Conservation (phyloP, 2,888 invertebrate genomes). For the Leucophora obtusa region DNA sequence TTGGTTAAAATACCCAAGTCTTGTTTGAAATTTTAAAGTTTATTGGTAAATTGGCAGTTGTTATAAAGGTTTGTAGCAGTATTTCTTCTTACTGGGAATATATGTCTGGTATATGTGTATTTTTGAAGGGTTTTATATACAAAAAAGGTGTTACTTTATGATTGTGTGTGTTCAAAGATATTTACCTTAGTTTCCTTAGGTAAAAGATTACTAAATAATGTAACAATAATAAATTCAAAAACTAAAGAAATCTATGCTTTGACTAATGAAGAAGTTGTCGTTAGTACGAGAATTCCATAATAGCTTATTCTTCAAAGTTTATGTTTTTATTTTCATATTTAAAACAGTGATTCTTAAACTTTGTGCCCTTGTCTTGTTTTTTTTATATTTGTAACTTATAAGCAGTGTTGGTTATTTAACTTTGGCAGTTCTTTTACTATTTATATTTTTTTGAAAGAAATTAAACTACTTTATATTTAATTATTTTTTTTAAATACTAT, state of each 20-base stretch:
- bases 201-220: neutral
- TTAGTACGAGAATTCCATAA: constrained; percentile 73
- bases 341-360: constrained; percentile 44
- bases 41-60: constrained; percentile 55
- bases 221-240: constrained; percentile 25
- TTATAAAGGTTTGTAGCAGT: constrained; percentile 9
- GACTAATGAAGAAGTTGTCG: constrained; percentile 78
- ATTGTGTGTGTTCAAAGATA: neutral
- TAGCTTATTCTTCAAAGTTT: constrained; percentile 58
- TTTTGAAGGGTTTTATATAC: constrained; percentile 40
- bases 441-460: constrained; percentile 56
- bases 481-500: constrained; percentile 50
- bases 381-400: constrained; percentile 55
- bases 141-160: constrained; percentile 14
- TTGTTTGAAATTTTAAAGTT: neutral
- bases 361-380: constrained; percentile 48
- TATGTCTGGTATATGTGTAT: neutral
- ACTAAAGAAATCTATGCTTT: constrained; percentile 57
- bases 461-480: constrained; percentile 36
- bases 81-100: neutral
- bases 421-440: constrained; percentile 71
- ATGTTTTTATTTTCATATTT: constrained; percentile 21
- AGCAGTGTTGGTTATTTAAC: constrained; percentile 66
- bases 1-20: neutral
- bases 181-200: neutral